phyloP scores from a whole-genome alignment of 2,113 vertebrate species.

The Eptesicus fuscus region DNA sequence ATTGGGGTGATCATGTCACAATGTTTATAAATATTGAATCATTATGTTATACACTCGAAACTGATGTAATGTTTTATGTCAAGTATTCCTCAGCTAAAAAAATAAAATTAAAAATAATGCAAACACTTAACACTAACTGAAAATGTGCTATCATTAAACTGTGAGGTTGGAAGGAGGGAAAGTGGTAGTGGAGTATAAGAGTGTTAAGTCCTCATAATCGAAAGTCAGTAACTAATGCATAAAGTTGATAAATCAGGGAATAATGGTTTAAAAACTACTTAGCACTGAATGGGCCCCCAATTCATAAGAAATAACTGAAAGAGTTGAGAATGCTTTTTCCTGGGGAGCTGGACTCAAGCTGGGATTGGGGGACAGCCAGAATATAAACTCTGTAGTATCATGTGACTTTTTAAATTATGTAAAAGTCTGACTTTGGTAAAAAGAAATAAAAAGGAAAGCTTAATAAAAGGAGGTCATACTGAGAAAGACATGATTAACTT shows the following conservation, averaged over 20 bases:
- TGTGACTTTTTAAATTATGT: neutral
- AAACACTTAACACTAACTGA: neutral
- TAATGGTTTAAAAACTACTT: neutral
- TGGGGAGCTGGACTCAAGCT: neutral
- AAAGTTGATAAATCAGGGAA: neutral
- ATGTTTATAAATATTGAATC: neutral
- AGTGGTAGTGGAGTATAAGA: neutral
- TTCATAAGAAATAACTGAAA: neutral
- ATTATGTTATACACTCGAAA: neutral
- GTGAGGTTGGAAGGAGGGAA: neutral
- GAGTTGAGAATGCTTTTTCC: neutral
- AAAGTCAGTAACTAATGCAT: neutral
- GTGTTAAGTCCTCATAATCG: neutral
- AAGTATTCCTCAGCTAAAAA: neutral
- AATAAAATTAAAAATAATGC: neutral
- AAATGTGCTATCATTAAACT: neutral
- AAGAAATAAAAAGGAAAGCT: neutral
- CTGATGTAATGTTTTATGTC: neutral
- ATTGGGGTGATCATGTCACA: neutral
- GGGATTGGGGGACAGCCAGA: neutral
- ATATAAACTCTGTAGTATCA: neutral
- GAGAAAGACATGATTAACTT: neutral
- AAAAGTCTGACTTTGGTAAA: neutral
- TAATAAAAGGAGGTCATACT: neutral
- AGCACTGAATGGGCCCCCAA: neutral